phyloP scores from a whole-genome alignment of 2,113 vertebrate species.

The Tetrao urogallus region DNA sequence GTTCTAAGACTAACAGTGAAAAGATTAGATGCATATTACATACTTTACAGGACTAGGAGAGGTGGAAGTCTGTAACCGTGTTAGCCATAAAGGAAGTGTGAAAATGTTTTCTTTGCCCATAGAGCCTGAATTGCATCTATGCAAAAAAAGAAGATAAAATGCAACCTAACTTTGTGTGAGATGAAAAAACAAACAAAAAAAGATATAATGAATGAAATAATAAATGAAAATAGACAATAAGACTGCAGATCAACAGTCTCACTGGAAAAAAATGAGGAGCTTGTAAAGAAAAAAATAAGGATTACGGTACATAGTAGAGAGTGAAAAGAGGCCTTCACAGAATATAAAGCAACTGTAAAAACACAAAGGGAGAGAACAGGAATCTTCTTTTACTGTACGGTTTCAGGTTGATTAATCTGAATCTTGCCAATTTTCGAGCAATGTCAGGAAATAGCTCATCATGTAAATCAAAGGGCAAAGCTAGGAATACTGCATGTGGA shows the following conservation, averaged over 20 bases:
- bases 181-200: neutral
- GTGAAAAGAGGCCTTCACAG: neutral
- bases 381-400: neutral
- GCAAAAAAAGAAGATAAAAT: neutral
- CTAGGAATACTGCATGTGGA: neutral
- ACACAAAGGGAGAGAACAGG: neutral
- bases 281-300: neutral
- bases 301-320: neutral
- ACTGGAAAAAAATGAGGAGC: neutral
- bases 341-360: neutral
- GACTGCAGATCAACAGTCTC: fast-evolving
- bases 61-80: neutral
- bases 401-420: neutral
- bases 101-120: neutral
- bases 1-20: neutral
- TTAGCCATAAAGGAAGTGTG: neutral
- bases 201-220: neutral
- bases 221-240: neutral
- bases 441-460: neutral
- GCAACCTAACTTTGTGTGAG: neutral
- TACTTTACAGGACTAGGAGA: neutral
- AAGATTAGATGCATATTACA: neutral
- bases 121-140: neutral
- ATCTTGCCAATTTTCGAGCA: neutral
- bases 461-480: neutral